These are phyloP conservation scores for Rostratula benghalensis DNA, from an alignment of 2,113 vertebrate genomes.

Conservation along the genomic window DNA sequence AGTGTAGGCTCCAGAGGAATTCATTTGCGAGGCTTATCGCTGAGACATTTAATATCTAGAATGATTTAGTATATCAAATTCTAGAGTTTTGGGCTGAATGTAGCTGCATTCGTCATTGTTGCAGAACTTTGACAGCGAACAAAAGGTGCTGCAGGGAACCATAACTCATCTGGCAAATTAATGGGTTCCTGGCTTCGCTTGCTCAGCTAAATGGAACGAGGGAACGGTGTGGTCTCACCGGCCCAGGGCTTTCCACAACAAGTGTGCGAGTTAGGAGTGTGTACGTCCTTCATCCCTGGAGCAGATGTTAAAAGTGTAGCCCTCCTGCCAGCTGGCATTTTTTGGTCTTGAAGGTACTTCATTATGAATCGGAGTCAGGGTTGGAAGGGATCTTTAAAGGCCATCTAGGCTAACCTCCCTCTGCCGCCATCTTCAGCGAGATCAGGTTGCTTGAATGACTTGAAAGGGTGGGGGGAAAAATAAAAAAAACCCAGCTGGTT, in stretches of 20 bases:
- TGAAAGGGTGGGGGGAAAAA: too few species aligned
- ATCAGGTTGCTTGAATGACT: background rate
- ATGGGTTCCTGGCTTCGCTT: slow-evolving; percentile 38
- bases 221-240: background rate
- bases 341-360: background rate
- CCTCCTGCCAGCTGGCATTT: background rate
- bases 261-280: background rate
- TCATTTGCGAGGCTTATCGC: background rate
- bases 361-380: background rate
- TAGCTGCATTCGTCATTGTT: slow-evolving; percentile 62
- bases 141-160: slow-evolving; percentile 63
- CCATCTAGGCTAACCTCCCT: background rate
- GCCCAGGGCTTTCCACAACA: background rate
- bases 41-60: slow-evolving; percentile 25
- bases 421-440: background rate
- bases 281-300: background rate
- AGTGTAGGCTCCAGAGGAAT: slow-evolving; percentile 1
- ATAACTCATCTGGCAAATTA: slow-evolving; percentile 59
- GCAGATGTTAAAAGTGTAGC: background rate
- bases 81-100: slow-evolving; percentile 36
- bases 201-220: slow-evolving; percentile 26
- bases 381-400: background rate
- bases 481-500: background rate
- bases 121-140: slow-evolving; percentile 58
- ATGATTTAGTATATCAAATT: slow-evolving; percentile 37